These are phyloP conservation scores for Cavia porcellus DNA, from an alignment of 2,113 vertebrate genomes.

Conservation along the genomic window DNA sequence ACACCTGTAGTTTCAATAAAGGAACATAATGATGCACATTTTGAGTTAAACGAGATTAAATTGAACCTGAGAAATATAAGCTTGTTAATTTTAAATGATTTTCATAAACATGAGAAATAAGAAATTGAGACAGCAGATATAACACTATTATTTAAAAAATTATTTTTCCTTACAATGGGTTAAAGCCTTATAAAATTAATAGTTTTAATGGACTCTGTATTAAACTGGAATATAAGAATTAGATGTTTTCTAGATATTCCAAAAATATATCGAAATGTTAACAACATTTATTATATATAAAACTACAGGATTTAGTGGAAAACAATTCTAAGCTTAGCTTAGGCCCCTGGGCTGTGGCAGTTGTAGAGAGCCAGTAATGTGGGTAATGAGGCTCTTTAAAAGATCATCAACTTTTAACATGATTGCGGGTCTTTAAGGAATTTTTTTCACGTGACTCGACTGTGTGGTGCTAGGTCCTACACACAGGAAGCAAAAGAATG, in stretches of 20 bases:
- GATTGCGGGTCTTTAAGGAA: neutral
- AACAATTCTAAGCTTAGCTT: neutral
- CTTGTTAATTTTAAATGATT: slow-evolving; percentile 48
- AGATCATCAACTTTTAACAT: neutral
- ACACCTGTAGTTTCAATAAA: slow-evolving; percentile 60
- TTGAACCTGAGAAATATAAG: neutral
- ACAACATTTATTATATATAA: slow-evolving; percentile 1
- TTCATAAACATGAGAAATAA: slow-evolving; percentile 55
- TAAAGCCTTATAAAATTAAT: slow-evolving; percentile 42
- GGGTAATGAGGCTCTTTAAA: neutral
- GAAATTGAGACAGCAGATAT: neutral
- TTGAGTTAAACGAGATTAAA: slow-evolving; percentile 41
- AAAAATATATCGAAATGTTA: slow-evolving; percentile 25
- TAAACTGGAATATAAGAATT: slow-evolving; percentile 33
- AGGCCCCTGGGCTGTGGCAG: neutral
- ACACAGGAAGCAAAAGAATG: neutral
- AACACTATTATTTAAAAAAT: slow-evolving; percentile 40
- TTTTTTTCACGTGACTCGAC: neutral
- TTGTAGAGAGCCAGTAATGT: neutral
- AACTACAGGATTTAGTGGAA: neutral
- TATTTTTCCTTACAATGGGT: slow-evolving; percentile 1
- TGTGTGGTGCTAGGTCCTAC: neutral
- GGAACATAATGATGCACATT: slow-evolving; percentile 40
- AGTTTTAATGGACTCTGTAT: slow-evolving; percentile 32
- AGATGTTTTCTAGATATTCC: slow-evolving; percentile 40